phyloP scores from a whole-genome alignment of 2,797 vertebrate genomes.

The Muraenolepis orangiensis region DNA sequence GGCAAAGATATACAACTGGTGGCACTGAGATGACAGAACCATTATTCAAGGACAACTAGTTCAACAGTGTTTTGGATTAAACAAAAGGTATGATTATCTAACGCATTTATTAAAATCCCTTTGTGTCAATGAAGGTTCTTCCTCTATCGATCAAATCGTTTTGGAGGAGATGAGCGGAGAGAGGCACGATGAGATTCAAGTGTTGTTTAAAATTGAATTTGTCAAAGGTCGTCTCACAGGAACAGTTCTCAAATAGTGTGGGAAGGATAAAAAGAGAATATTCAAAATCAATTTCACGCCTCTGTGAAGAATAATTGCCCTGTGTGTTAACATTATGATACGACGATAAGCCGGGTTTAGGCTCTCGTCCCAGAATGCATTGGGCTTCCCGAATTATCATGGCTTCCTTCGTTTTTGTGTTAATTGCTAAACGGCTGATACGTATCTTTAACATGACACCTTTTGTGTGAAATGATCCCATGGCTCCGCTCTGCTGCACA shows the following conservation, averaged over 20 bases:
- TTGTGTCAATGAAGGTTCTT: not conserved
- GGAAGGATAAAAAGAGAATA: constrained; percentile 56
- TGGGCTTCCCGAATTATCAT: constrained; percentile 53
- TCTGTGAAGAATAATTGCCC: constrained; percentile 69
- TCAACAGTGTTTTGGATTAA: not conserved
- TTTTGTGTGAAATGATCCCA: constrained; percentile 1
- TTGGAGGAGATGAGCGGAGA: not conserved
- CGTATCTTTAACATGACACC: constrained; percentile 41
- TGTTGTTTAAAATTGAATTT: constrained; percentile 44
- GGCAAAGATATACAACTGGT: too few species aligned
- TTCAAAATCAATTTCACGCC: constrained; percentile 74
- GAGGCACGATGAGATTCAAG: constrained; percentile 27
- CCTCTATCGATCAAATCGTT: not conserved
- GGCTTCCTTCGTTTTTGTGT: constrained; percentile 43
- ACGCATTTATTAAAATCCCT: not conserved
- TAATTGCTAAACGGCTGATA: constrained; percentile 60
- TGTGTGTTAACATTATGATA: constrained; percentile 69
- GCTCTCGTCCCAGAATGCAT: constrained; percentile 49
- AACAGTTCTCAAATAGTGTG: constrained; percentile 62
- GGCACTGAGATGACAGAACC: too few species aligned
- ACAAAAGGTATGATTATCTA: not conserved
- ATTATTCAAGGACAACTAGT: not conserved
- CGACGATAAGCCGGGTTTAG: constrained; percentile 61
- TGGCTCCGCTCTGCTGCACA: not conserved
- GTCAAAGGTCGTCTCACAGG: constrained; percentile 53